Evolutionary conservation across 2,113 vertebrate species (phyloP), one percentile per base, ranked within the genome.

Genomic region (Cyprinodon variegatus): DNA sequence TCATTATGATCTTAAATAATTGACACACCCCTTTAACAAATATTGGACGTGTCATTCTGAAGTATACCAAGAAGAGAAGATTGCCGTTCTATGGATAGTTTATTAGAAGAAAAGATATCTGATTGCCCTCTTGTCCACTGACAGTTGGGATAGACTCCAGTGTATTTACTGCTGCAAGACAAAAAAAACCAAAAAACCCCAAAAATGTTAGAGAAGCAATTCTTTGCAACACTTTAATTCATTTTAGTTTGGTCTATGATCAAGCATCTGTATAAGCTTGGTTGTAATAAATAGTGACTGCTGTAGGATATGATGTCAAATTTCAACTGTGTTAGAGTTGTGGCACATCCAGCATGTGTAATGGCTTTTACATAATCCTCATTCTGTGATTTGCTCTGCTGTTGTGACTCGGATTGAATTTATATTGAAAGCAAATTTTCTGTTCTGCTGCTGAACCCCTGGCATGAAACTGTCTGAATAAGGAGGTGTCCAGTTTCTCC

Each of bases 401-500:
- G 60, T 15, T 48, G 46, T 11, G 20, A 40, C 0, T 20, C 29
- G 69, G 46, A 68, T n/a, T 43, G 13, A 29, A 38, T 70, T 22
- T 14, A 61, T 53, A 64, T 46, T 15, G 1, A 57, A 61, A 68
- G 22, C 12, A 59, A 62, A 15, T 65, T 57, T 68, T 11, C 15
- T 11, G 12, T 3, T 50, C 5, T 63, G 15, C 2, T 4, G 59
- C 62, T 68, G 43, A 71, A 68, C 57, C 62, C 79, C 45, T 48
- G 77, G 39, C 80, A 53, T 65, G 61, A 73, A n/a, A 66, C 39
- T 11, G 62, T 45, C 43, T 37, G 50, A 79, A 61, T 59, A 65
- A 22, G 39, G 68, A 86, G 81, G 88, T 83, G 79, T 87, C 63
- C 67, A 46, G 43, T 87, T 87, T 88, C 90, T 86, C 84, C 83